Conservation (phyloP, 1,140 invertebrate species). For the Oncopodura yosiiana region DNA sequence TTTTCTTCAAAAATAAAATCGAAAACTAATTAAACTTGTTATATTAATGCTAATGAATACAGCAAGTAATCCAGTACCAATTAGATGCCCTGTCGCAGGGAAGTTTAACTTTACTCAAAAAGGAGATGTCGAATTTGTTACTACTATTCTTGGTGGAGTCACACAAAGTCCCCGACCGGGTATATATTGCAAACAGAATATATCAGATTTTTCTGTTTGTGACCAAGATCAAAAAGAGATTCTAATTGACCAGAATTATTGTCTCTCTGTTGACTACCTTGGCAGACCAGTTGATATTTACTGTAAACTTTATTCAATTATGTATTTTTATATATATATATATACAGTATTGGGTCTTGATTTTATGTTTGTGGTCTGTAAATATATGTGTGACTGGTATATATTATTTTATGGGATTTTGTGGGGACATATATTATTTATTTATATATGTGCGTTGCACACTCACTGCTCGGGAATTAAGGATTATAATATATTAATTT, state of each 20-base stretch:
- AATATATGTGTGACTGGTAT: too few relatives aligned
- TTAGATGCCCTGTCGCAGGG: constrained; percentile 89
- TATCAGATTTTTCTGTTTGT: constrained; percentile 89
- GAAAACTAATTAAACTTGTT: too few relatives aligned
- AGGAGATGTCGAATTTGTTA: constrained; percentile 79
- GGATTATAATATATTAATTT: too few relatives aligned
- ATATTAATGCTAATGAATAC: constrained; percentile 37
- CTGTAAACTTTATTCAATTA: constrained; percentile 44
- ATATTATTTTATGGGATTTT: neutral
- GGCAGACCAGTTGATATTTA: constrained; percentile 88
- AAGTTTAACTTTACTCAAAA: constrained; percentile 87
- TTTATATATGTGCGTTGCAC: too few relatives aligned
- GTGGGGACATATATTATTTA: constrained; percentile 1
- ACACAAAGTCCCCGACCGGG: constrained; percentile 84
- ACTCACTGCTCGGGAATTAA: too few relatives aligned
- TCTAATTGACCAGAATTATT: constrained; percentile 87
- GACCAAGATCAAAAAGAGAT: constrained; percentile 88
- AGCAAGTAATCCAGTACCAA: constrained; percentile 83
- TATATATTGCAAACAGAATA: constrained; percentile 84
- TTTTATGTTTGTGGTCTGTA: constrained; percentile 1
- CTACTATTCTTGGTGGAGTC: constrained; percentile 85
- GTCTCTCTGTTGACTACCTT: constrained; percentile 87
- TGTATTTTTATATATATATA: constrained; percentile 12
- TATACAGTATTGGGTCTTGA: too few relatives aligned
- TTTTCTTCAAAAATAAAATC: too few relatives aligned